A percentile compares a stretch with the other conserved stretches of the same genome.
These are phyloP conservation scores for Passer montanus DNA, from an alignment of 2,113 vertebrate species.

Conservation along the genomic window DNA sequence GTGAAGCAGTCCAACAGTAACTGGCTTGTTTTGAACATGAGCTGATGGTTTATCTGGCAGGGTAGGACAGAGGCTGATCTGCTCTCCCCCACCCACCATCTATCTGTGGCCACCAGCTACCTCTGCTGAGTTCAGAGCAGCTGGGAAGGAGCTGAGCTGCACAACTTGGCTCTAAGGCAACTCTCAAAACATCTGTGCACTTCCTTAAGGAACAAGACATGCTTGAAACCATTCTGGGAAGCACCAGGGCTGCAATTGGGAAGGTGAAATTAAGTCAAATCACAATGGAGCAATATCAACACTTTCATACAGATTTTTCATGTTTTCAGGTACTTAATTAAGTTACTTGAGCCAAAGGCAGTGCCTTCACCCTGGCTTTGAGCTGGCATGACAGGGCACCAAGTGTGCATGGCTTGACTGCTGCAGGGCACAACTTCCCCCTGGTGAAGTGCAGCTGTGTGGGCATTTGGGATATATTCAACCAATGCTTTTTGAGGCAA, in stretches of 20 bases:
- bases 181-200: background rate
- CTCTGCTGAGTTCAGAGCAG: background rate
- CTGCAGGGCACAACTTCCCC: background rate
- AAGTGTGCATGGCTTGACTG: background rate
- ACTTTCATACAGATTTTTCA: background rate
- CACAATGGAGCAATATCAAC: background rate
- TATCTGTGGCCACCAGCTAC: background rate
- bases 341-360: background rate
- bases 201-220: background rate
- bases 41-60: background rate
- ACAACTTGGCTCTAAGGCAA: background rate
- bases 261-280: background rate
- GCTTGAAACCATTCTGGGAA: background rate
- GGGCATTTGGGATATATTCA: background rate
- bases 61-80: background rate
- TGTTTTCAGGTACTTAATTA: background rate
- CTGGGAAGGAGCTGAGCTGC: background rate
- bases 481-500: background rate
- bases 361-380: background rate
- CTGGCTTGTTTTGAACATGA: background rate
- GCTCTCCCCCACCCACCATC: background rate
- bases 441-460: background rate
- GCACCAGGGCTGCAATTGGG: background rate
- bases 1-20: background rate
- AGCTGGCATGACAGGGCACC: background rate